phyloP scores from a whole-genome alignment of 2,797 vertebrate genomes.

The Oryzias dopingdopingensis region DNA sequence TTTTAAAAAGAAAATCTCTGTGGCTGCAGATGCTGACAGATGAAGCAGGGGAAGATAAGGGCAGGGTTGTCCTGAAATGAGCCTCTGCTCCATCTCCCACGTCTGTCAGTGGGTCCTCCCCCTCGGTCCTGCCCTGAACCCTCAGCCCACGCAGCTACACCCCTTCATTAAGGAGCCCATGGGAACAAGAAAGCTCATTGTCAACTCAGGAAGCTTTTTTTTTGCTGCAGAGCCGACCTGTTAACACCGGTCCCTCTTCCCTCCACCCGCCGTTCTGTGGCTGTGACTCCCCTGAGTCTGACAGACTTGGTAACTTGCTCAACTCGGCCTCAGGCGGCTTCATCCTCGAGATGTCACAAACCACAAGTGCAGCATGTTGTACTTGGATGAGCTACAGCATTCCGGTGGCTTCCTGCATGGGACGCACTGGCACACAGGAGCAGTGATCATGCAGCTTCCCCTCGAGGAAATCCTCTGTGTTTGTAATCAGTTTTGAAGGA shows the following conservation, averaged over 20 bases:
- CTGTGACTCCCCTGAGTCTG: slow-evolving; percentile 62
- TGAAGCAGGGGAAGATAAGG: slow-evolving; percentile 65
- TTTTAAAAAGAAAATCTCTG: too few species aligned
- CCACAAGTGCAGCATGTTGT: slow-evolving; percentile 51
- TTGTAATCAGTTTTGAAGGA: too few species aligned
- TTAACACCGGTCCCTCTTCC: slow-evolving; percentile 69
- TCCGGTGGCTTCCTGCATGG: slow-evolving; percentile 14
- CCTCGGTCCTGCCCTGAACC: slow-evolving; percentile 50
- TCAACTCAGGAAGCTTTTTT: slow-evolving; percentile 62
- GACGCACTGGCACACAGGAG: slow-evolving; percentile 35
- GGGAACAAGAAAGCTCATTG: slow-evolving; percentile 79
- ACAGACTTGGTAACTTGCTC: slow-evolving; percentile 48
- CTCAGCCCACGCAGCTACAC: slow-evolving; percentile 61
- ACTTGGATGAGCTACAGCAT: slow-evolving; percentile 33
- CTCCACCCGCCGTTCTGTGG: slow-evolving; percentile 69
- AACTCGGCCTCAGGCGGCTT: slow-evolving; percentile 45
- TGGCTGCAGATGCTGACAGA: slow-evolving; percentile 63
- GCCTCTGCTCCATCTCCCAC: slow-evolving; percentile 65
- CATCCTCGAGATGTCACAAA: slow-evolving; percentile 61
- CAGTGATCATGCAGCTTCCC: slow-evolving; percentile 15
- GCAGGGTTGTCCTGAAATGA: slow-evolving; percentile 62
- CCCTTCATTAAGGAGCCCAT: slow-evolving; percentile 76
- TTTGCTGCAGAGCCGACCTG: slow-evolving; percentile 72
- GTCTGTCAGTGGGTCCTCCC: slow-evolving; percentile 65
- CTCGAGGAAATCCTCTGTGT: background rate